These are phyloP conservation scores for Cladorhizidae sp. DNA, from an alignment of 37 sponge, comb jelly and placozoan genomes.

Conservation along the genomic window DNA sequence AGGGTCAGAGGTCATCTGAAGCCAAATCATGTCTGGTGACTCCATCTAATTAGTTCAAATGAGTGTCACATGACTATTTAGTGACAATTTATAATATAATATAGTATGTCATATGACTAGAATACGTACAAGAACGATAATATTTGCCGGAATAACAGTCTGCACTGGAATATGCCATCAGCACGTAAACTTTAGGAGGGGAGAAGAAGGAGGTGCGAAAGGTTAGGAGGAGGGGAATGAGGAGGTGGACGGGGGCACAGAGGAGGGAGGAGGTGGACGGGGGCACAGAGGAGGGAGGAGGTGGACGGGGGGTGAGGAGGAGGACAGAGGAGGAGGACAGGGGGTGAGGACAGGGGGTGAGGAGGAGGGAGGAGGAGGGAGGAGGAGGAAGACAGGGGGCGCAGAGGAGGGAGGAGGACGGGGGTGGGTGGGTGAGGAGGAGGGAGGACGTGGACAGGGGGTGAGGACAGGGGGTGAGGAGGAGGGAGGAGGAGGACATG, in stretches of 20 bases:
- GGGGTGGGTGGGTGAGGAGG: not conserved
- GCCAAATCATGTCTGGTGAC: conserved; percentile 24
- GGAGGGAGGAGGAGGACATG: not conserved
- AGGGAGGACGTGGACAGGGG: not conserved
- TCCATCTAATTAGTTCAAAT: too few species aligned
- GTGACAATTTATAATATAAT: too few species aligned
- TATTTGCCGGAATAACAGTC: too few species aligned
- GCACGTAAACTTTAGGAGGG: too few species aligned
- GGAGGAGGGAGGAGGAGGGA: not conserved
- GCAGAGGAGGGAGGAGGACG: conserved; percentile 5
- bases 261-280: not conserved
- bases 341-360: not conserved
- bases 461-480: not conserved
- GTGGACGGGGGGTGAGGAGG: not conserved
- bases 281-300: not conserved
- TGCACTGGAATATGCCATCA: too few species aligned
- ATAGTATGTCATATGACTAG: too few species aligned
- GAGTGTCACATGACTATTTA: too few species aligned
- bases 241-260: not conserved
- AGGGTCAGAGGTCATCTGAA: conserved; percentile 32
- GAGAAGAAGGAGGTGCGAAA: too few species aligned
- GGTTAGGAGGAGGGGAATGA: too few species aligned
- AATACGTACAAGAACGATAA: too few species aligned
- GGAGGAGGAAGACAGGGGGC: conserved; percentile 20
- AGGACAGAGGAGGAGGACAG: not conserved